These are phyloP conservation scores for Notiomystis cincta DNA, from an alignment of 2,113 vertebrate genomes.

Conservation along the genomic window DNA sequence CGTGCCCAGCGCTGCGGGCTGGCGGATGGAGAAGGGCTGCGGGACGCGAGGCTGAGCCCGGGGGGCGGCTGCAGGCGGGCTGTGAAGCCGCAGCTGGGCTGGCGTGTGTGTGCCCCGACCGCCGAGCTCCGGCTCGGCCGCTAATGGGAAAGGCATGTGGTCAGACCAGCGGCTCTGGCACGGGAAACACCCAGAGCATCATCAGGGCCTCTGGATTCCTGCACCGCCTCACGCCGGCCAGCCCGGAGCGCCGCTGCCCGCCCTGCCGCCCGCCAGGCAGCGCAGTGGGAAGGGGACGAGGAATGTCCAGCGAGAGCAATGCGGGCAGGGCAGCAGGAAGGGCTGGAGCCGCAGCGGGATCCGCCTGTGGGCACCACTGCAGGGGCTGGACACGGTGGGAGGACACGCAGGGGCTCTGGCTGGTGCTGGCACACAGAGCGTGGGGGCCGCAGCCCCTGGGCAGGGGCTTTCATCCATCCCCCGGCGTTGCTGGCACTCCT, in stretches of 20 bases:
- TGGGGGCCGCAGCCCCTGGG: neutral
- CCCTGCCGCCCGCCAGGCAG: neutral
- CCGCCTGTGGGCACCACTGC: neutral
- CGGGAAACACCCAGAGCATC: conserved; percentile 44
- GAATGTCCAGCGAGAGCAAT: neutral
- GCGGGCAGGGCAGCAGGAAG: neutral
- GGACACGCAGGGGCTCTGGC: neutral
- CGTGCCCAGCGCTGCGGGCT: fast-evolving
- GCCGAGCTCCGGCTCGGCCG: neutral
- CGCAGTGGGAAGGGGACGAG: neutral
- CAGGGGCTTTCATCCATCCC: neutral
- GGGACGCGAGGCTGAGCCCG: neutral
- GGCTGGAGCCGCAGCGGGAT: neutral
- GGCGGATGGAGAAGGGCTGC: fast-evolving
- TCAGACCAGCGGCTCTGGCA: conserved; percentile 6
- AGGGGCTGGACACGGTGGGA: neutral
- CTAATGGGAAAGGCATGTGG: conserved; percentile 53
- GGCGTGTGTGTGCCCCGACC: neutral
- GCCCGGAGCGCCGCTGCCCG: neutral
- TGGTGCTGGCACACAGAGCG: neutral
- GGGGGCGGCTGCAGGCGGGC: neutral
- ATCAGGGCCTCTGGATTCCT: neutral
- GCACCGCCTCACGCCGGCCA: neutral
- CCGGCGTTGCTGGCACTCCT: neutral
- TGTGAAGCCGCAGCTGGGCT: neutral